Evolutionary conservation across 2,113 vertebrate genomes (phyloP).

Genomic region (Sylvilagus bachmani): DNA sequence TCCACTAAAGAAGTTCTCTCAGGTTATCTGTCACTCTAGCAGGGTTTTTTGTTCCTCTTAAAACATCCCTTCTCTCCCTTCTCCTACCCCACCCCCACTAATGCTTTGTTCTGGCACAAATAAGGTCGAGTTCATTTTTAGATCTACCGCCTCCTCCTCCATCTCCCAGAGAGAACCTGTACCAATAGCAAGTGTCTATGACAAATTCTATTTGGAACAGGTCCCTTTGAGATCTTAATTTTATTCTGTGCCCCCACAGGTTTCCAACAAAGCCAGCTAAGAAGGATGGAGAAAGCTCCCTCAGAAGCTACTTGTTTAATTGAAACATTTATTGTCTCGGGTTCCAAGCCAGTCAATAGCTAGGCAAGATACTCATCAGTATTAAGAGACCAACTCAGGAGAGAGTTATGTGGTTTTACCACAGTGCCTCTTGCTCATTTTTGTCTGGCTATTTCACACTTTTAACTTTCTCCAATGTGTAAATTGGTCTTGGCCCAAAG

Average conservation of each 20-base stretch:
- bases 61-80: slow-evolving; percentile 29
- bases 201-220: slow-evolving; percentile 82
- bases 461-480: slow-evolving; percentile 23
- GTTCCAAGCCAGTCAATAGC: slow-evolving; percentile 50
- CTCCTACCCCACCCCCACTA: slow-evolving; percentile 72
- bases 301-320: slow-evolving; percentile 70
- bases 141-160: slow-evolving; percentile 80
- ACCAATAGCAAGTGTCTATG: slow-evolving; percentile 79
- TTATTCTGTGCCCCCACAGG: slow-evolving; percentile 78
- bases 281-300: slow-evolving; percentile 79
- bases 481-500: slow-evolving; percentile 50
- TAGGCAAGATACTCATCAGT: slow-evolving; percentile 54
- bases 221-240: slow-evolving; percentile 82
- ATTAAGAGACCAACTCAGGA: slow-evolving; percentile 24
- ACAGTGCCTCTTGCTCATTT: slow-evolving; percentile 34
- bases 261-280: slow-evolving; percentile 77
- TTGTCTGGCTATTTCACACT: slow-evolving; percentile 44
- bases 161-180: slow-evolving; percentile 82
- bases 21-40: slow-evolving; percentile 71
- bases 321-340: slow-evolving; percentile 62
- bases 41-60: background rate
- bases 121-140: slow-evolving; percentile 82
- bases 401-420: slow-evolving; percentile 1
- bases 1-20: slow-evolving; percentile 66
- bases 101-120: slow-evolving; percentile 85